phyloP scores from a whole-genome alignment of 2,888 invertebrate species.

The Andrena praecox region DNA sequence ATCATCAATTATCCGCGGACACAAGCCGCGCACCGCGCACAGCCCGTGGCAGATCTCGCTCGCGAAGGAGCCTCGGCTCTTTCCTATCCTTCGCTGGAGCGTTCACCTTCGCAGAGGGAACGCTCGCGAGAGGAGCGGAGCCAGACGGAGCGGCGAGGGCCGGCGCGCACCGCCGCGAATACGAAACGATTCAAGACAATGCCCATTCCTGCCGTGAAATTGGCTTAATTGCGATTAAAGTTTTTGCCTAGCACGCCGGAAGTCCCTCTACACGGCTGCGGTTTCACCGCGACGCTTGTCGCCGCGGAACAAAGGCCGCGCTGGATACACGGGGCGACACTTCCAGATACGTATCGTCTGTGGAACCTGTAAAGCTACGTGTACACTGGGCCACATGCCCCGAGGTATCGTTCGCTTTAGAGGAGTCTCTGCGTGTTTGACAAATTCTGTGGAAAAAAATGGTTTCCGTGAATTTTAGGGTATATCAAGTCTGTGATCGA shows the following conservation, averaged over 20 bases:
- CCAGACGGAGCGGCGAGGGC: neutral
- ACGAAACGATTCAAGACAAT: slow-evolving; percentile 74
- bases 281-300: slow-evolving; percentile 58
- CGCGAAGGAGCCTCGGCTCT: slow-evolving; percentile 6
- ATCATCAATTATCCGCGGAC: slow-evolving; percentile 56
- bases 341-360: slow-evolving; percentile 34
- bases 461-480: too few relatives aligned
- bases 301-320: slow-evolving; percentile 17
- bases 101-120: slow-evolving; percentile 48
- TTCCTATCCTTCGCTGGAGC: slow-evolving; percentile 51
- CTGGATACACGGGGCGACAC: slow-evolving; percentile 32
- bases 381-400: too few relatives aligned
- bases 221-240: slow-evolving; percentile 76
- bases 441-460: too few relatives aligned
- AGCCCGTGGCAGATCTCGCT: slow-evolving; percentile 29
- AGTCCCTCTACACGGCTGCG: slow-evolving; percentile 52
- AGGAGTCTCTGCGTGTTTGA: too few relatives aligned
- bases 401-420: too few relatives aligned
- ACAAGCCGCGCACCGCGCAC: slow-evolving; percentile 26
- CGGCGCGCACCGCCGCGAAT: slow-evolving; percentile 24
- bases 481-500: too few relatives aligned
- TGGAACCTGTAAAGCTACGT: neutral
- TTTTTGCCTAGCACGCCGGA: slow-evolving; percentile 68
- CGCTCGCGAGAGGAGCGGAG: neutral
- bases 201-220: slow-evolving; percentile 78